A percentile compares a stretch with the other conserved stretches of the same genome.
These are phyloP conservation scores for Cirrhinus mrigala DNA, from an alignment of 2,797 vertebrate species.

Conservation along the genomic window DNA sequence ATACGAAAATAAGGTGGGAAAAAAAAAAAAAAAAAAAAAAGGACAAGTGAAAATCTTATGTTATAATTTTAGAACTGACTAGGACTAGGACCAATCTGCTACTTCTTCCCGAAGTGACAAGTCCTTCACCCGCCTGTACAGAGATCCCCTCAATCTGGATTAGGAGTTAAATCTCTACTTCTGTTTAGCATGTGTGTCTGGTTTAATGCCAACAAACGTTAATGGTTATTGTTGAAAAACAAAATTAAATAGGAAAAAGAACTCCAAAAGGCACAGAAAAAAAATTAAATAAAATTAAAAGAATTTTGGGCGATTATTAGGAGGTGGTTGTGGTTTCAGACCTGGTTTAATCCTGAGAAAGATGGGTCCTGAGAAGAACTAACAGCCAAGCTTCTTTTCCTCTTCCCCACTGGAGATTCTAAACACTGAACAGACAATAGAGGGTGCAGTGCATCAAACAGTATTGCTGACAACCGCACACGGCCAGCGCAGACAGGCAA, in stretches of 20 bases:
- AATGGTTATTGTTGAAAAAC: slow-evolving; percentile 68
- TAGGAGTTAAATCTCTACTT: slow-evolving; percentile 52
- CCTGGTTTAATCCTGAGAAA: slow-evolving; percentile 99
- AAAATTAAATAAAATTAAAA: slow-evolving; percentile 73
- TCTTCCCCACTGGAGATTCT: slow-evolving; percentile 99
- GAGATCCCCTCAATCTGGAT: slow-evolving; percentile 52
- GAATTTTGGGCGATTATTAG: slow-evolving; percentile 86
- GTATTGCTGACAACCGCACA: slow-evolving; percentile 93
- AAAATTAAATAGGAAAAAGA: slow-evolving; percentile 14
- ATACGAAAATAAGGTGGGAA: neutral
- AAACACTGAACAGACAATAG: slow-evolving; percentile 99
- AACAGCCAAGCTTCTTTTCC: slow-evolving; percentile 99
- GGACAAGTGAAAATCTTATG: neutral
- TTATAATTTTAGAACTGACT: slow-evolving; percentile 1
- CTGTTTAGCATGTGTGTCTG: slow-evolving; percentile 93
- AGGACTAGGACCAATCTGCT: slow-evolving; percentile 2
- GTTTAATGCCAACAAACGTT: slow-evolving; percentile 85
- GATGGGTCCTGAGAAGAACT: slow-evolving; percentile 99
- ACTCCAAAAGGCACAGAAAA: slow-evolving; percentile 59
- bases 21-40: neutral
- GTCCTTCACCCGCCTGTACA: slow-evolving; percentile 7
- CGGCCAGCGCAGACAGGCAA: slow-evolving; percentile 96
- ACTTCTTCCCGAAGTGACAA: neutral
- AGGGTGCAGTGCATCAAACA: slow-evolving; percentile 99
- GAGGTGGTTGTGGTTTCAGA: slow-evolving; percentile 97